Percentiles rank a stretch among this genome's conserved stretches.
phyloP scores from a whole-genome alignment of 2,797 vertebrate species.

The Mus spretus region DNA sequence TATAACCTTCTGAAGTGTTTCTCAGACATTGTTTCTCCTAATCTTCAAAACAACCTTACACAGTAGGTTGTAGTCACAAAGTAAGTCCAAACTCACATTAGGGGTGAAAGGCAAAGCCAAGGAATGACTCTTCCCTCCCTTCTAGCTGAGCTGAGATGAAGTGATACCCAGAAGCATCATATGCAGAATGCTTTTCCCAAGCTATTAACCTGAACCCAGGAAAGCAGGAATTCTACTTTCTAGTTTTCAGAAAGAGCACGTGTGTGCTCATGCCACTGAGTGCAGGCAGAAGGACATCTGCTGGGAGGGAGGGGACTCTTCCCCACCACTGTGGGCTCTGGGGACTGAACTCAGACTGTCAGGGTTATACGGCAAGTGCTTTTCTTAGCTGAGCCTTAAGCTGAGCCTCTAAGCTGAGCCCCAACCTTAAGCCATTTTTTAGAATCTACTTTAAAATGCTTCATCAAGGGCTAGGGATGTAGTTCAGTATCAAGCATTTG shows the following conservation, averaged over 20 bases:
- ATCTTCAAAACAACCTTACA: neutral
- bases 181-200: neutral
- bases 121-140: neutral
- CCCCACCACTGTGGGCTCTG: neutral
- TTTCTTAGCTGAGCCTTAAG: neutral
- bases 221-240: conserved; percentile 34
- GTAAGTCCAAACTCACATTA: neutral
- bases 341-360: neutral
- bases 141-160: neutral
- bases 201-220: conserved; percentile 14
- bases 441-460: conserved; percentile 64
- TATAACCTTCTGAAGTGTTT: conserved; percentile 36
- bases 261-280: neutral
- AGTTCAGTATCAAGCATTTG: neutral
- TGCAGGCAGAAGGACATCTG: neutral
- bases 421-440: conserved; percentile 12
- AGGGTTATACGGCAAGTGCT: neutral
- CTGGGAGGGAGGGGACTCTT: no score
- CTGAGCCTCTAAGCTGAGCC: neutral
- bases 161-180: neutral
- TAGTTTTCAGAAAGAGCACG: conserved; percentile 38
- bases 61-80: neutral
- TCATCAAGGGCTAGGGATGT: neutral
- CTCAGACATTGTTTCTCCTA: conserved; percentile 49
- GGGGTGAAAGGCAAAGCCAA: conserved; percentile 47